Conservation (phyloP, 2,797 vertebrate genomes). For the Pangasius krempfi region DNA sequence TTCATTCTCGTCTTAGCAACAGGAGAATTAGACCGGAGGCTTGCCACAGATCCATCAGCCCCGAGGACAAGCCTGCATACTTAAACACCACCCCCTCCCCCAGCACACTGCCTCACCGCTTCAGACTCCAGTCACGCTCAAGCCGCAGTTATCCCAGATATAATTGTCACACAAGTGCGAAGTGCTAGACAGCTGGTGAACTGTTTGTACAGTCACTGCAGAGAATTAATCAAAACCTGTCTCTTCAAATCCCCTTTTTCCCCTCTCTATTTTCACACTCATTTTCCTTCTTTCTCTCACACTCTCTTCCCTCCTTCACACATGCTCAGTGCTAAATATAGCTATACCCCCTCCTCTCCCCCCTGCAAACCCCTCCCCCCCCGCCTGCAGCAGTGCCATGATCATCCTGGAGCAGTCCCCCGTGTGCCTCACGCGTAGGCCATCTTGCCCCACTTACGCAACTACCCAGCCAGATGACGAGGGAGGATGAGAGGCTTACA, state of each 20-base stretch:
- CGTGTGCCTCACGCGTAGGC: slow-evolving; percentile 44
- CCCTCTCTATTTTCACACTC: slow-evolving; percentile 21
- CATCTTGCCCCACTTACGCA: slow-evolving; percentile 64
- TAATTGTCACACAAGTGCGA: slow-evolving; percentile 14
- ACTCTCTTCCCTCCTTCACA: slow-evolving; percentile 53
- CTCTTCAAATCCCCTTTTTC: slow-evolving; percentile 23
- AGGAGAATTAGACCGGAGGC: slow-evolving; percentile 60
- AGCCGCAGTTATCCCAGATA: slow-evolving; percentile 11
- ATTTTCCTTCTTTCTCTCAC: slow-evolving; percentile 32
- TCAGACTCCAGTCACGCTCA: slow-evolving; percentile 60
- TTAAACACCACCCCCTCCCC: slow-evolving; percentile 48
- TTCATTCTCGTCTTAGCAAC: slow-evolving; percentile 42
- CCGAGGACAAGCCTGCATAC: slow-evolving; percentile 27
- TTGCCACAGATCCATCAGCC: slow-evolving; percentile 50
- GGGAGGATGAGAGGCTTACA: slow-evolving; percentile 65
- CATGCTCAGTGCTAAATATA: slow-evolving; percentile 72
- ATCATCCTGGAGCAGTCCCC: slow-evolving; percentile 44
- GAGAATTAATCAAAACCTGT: slow-evolving; percentile 50
- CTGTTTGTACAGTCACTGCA: slow-evolving; percentile 45
- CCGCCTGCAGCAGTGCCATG: slow-evolving; percentile 45
- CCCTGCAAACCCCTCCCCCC: not conserved
- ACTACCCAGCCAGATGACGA: slow-evolving; percentile 61
- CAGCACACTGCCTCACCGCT: slow-evolving; percentile 53
- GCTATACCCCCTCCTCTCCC: slow-evolving; percentile 50
- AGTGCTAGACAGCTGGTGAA: slow-evolving; percentile 14